Base-by-base conservation (phyloP, 2,797 vertebrate species). In the Benthosema pterotum region DNA sequence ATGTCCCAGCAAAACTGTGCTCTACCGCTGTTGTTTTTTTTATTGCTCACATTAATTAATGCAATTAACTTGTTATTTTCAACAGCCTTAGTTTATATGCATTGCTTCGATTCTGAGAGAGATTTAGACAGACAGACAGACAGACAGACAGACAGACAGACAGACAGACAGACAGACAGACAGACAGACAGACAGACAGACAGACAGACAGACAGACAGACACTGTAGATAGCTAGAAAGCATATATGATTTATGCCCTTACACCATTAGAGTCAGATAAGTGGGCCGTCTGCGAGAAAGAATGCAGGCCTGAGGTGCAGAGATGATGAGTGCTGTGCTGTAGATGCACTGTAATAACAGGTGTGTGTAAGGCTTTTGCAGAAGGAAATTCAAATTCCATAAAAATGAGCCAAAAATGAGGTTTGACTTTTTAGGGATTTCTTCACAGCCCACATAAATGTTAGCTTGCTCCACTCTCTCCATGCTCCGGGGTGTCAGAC, bases 381-480 rank as follows among this genome's bases (percentile, higher is more conserved):
- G 58, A 22, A 13, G 45, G 58, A 67, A 61, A n/a, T 19, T 63
- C 3, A 28, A 71, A 63, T 42, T 52, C 15, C 45, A 69, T 15
- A 71, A 55, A n/a, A 70, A 59, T 19, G 5, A 63, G 50, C 4
- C 52, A 48, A 75, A n/a, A 72, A 74, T 68, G 58, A 63, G 42
- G 15, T 72, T 46, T 48, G 57, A 60, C 65, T 74, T 77, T 66
- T 8, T 12, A 69, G 62, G 62, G 60, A 70, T 77, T 82, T 76
- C 59, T 80, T 70, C 61, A 49, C n/a, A 68, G 71, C 74, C 32
- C 80, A 72, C 80, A 73, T 80, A 87, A 88, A 61, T 79, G 66
- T 63, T 52, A 60, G 61, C 53, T 51, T 71, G 5, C 53, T 64
- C 42, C 47, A 42, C 28, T 61, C 25, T 57, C 45, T 49, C 38